A percentile compares a stretch with the other conserved stretches of the same genome.
phyloP scores from a whole-genome alignment of 2,888 invertebrate genomes.

The Chymomyza amoena region DNA sequence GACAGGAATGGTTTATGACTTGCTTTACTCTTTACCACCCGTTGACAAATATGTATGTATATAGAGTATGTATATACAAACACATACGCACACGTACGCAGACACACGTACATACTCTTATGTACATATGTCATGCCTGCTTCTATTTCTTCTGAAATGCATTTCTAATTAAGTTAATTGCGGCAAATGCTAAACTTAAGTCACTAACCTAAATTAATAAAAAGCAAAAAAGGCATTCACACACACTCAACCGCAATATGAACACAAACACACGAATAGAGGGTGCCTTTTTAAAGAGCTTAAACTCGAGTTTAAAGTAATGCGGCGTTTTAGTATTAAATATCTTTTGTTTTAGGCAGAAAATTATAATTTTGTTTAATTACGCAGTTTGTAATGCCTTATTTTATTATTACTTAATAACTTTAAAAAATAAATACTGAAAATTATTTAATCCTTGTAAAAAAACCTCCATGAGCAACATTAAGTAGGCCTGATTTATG shows the following conservation, averaged over 20 bases:
- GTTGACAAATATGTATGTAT: not conserved
- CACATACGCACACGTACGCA: constrained; percentile 1
- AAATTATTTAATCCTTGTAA: no score
- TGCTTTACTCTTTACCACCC: not conserved
- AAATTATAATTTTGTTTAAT: not conserved
- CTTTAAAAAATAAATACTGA: not conserved
- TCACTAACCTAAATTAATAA: constrained; percentile 71
- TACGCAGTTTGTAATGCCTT: no score
- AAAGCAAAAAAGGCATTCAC: constrained; percentile 26
- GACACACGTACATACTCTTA: not conserved
- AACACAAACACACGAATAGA: not conserved
- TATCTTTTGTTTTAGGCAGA: not conserved
- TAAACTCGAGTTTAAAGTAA: no score
- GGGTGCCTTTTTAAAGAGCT: not conserved
- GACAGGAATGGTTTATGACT: constrained; percentile 55
- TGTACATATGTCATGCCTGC: constrained; percentile 29
- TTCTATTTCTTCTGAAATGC: constrained; percentile 49
- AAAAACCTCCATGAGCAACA: no score
- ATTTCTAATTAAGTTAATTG: constrained; percentile 76
- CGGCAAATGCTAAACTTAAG: constrained; percentile 72
- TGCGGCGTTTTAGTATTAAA: not conserved
- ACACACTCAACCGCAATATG: constrained; percentile 8
- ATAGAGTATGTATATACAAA: not conserved
- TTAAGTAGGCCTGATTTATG: no score
- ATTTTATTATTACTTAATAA: no score